Evolutionary conservation across 2,797 vertebrate species (phyloP).

Genomic region (Channallabes apus): DNA sequence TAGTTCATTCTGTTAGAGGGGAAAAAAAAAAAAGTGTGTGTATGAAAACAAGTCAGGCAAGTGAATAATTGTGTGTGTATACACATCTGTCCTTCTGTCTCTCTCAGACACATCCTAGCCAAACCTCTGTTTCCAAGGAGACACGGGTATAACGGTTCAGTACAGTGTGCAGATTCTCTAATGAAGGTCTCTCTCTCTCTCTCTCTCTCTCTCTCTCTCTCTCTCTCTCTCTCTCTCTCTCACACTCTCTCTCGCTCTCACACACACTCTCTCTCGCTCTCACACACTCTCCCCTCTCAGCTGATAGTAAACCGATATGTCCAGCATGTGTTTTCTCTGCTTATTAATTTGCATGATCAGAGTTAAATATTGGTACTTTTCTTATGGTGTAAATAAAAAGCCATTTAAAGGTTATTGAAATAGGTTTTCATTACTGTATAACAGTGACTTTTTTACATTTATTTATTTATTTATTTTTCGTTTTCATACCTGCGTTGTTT

Average conservation of each 20-base stretch:
- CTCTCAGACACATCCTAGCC: conserved; percentile 40
- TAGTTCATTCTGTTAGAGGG: conserved; percentile 13
- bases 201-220: not conserved
- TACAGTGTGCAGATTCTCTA: conserved; percentile 39
- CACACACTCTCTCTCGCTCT: not conserved
- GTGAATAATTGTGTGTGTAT: not conserved
- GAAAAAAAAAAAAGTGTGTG: not conserved
- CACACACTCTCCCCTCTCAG: conserved; percentile 14
- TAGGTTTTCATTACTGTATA: not conserved
- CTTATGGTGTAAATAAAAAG: not conserved
- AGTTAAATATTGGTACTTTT: not conserved
- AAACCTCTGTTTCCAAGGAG: conserved; percentile 63
- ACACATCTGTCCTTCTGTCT: conserved; percentile 2
- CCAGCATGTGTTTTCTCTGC: not conserved
- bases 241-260: conserved; percentile 20
- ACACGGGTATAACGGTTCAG: conserved; percentile 46
- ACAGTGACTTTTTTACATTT: not conserved
- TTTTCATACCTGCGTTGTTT: not conserved
- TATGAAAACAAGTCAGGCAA: conserved; percentile 20
- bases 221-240: no score
- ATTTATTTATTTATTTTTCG: not conserved
- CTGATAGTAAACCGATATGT: not conserved
- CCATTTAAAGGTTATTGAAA: not conserved
- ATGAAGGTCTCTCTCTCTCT: conserved; percentile 28
- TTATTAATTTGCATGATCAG: not conserved